These are phyloP conservation scores for Campylomormyrus tamandua DNA, from an alignment of 2,113 vertebrate species.

Conservation along the genomic window DNA sequence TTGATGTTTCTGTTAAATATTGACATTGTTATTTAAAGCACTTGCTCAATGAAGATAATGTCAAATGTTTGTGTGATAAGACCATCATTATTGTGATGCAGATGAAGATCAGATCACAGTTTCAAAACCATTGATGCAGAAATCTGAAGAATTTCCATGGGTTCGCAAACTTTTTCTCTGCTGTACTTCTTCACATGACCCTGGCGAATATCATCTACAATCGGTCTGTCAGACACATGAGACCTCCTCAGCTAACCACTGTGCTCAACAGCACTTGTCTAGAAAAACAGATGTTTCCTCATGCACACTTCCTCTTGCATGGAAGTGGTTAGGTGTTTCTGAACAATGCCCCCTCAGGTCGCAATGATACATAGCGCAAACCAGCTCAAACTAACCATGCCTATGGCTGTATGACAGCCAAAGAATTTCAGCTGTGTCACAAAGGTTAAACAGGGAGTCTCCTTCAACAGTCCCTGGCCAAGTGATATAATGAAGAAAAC, in stretches of 20 bases:
- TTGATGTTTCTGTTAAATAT: background rate
- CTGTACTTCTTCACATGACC: background rate
- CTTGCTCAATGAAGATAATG: background rate
- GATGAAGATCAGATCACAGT: background rate
- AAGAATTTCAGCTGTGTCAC: background rate
- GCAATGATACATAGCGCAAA: background rate
- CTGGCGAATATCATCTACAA: background rate
- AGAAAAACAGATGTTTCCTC: slow-evolving; percentile 7
- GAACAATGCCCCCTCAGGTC: background rate
- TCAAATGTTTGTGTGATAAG: background rate
- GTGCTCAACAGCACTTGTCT: background rate
- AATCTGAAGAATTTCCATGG: background rate
- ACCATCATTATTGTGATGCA: background rate
- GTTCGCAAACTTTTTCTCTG: background rate
- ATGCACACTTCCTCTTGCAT: background rate
- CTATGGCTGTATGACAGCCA: background rate
- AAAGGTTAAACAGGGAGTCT: background rate
- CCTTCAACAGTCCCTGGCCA: background rate
- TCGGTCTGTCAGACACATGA: background rate
- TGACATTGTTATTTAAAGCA: background rate
- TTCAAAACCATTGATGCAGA: background rate
- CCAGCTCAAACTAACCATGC: background rate
- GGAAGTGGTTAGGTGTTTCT: background rate
- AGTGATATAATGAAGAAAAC: background rate
- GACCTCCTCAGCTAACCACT: background rate